Percentiles rank a stretch among this genome's conserved stretches.
Conservation (phyloP, 2,113 vertebrate species). For the Columba janthina region DNA sequence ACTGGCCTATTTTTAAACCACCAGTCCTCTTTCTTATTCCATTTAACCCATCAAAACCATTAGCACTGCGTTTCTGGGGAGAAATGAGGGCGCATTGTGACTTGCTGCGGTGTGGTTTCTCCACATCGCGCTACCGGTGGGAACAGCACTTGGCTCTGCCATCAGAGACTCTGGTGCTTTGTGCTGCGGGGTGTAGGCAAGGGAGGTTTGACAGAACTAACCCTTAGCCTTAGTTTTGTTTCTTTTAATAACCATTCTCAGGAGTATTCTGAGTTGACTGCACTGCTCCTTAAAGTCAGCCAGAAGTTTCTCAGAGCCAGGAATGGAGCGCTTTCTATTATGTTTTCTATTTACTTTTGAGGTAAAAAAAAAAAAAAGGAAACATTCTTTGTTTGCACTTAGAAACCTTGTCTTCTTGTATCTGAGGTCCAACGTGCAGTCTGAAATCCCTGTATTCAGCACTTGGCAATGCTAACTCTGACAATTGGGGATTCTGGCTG, state of each 20-base stretch:
- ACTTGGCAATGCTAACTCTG: background rate
- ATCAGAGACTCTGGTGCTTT: background rate
- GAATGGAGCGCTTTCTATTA: background rate
- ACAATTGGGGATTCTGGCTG: background rate
- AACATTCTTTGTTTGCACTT: background rate
- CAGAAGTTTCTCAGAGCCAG: conserved; percentile 8
- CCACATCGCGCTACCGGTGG: background rate
- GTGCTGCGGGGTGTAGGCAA: background rate
- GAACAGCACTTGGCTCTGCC: background rate
- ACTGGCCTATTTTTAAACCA: background rate
- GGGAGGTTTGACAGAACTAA: background rate
- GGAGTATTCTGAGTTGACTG: background rate
- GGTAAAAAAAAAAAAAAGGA: background rate
- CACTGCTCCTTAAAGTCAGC: background rate
- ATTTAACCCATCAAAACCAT: background rate
- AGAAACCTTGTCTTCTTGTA: background rate
- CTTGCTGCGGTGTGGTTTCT: background rate
- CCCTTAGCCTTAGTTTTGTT: background rate
- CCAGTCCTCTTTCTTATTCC: background rate
- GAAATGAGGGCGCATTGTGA: background rate
- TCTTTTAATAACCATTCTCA: background rate
- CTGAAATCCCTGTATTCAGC: background rate
- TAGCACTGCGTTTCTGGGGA: background rate
- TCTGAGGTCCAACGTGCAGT: background rate
- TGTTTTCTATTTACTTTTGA: background rate